Conservation (phyloP, 2,888 invertebrate species). For the Acrobasis repandana region DNA sequence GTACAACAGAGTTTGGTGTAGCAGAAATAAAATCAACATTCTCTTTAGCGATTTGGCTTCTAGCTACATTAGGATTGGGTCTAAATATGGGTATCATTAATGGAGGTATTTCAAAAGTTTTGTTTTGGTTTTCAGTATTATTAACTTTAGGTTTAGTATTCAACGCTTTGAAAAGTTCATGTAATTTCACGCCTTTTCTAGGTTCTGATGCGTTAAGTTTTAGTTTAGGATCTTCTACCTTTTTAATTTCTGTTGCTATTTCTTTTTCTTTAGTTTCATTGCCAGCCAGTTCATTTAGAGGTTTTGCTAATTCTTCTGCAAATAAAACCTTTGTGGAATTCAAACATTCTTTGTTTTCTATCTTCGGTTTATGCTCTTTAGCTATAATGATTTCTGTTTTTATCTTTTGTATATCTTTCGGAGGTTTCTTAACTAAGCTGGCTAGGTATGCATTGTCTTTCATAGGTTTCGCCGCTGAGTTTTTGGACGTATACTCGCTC, state of each 20-base stretch:
- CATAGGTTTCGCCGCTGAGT: slow-evolving; percentile 1
- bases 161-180: slow-evolving; percentile 5
- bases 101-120: slow-evolving; percentile 24
- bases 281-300: background rate
- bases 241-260: background rate
- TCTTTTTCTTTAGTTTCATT: background rate
- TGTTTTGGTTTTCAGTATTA: slow-evolving; percentile 15
- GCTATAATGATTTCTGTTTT: slow-evolving; percentile 6
- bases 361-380: background rate
- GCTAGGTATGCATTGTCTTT: slow-evolving; percentile 18
- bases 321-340: slow-evolving; percentile 16
- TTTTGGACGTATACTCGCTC: slow-evolving; percentile 12
- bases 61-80: slow-evolving; percentile 25
- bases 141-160: slow-evolving; percentile 17
- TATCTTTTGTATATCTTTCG: slow-evolving; percentile 2
- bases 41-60: slow-evolving; percentile 18
- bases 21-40: background rate
- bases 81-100: slow-evolving; percentile 37
- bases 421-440: slow-evolving; percentile 21
- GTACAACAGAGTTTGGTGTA: background rate
- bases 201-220: slow-evolving; percentile 3
- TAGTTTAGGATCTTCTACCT: background rate
- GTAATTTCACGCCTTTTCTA: slow-evolving; percentile 9
- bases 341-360: background rate
- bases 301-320: slow-evolving; percentile 3